Conservation (phyloP, 2,797 vertebrate genomes). For the Sebastes jordani region DNA sequence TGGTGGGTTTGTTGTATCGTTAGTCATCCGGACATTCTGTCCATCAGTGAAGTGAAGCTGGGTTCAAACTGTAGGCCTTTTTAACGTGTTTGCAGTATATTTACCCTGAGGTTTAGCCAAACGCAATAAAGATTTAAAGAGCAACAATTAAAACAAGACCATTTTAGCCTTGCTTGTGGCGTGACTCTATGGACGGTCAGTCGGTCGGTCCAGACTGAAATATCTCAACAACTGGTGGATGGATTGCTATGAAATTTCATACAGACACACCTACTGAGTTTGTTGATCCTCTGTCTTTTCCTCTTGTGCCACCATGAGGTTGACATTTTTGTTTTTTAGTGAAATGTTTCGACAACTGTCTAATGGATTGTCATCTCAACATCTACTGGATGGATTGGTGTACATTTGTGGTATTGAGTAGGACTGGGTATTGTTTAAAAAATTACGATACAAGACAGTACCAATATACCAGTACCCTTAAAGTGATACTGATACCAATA, state of each 20-base stretch:
- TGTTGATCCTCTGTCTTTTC: neutral
- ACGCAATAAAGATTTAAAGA: neutral
- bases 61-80: neutral
- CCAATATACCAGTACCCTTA: no score
- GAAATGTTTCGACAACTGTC: neutral
- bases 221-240: neutral
- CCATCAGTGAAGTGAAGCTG: neutral
- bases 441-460: no score
- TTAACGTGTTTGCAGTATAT: neutral
- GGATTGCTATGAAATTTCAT: neutral
- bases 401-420: neutral
- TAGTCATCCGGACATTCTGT: neutral
- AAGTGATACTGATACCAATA: no score
- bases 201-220: neutral
- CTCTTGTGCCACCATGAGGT: neutral
- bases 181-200: neutral
- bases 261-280: neutral
- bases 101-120: neutral
- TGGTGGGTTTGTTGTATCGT: neutral
- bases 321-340: neutral
- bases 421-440: no score
- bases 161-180: neutral
- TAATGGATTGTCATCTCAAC: neutral
- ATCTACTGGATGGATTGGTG: neutral
- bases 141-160: neutral